Conservation (phyloP, 30 jellyfish, hydroid and myxozoan genomes). For the Chironex yamaguchii region DNA sequence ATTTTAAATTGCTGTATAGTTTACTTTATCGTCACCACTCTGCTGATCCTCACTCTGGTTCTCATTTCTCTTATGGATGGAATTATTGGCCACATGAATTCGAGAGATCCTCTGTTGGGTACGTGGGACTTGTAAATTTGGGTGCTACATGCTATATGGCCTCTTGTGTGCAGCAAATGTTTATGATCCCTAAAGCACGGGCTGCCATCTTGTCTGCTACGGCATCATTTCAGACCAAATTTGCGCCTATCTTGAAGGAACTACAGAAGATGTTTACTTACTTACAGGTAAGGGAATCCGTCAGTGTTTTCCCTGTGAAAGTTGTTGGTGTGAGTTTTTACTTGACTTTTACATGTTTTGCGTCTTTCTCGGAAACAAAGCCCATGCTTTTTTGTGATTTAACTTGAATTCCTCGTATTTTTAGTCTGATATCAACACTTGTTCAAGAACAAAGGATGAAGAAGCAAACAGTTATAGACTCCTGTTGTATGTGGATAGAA, state of each 20-base stretch:
- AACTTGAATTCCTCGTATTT: too few relatives aligned
- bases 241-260: constrained; percentile 78
- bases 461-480: too few relatives aligned
- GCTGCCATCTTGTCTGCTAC: constrained; percentile 71
- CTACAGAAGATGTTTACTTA: constrained; percentile 96
- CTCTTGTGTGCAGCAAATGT: constrained; percentile 95
- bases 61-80: constrained; percentile 95
- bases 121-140: constrained; percentile 95
- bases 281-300: constrained; percentile 56
- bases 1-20: constrained; percentile 75
- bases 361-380: too few relatives aligned
- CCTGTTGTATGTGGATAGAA: background rate
- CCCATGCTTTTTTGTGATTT: too few relatives aligned
- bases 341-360: too few relatives aligned
- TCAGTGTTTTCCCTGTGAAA: too few relatives aligned
- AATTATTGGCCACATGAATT: constrained; percentile 99
- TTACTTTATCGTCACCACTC: constrained; percentile 84
- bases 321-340: too few relatives aligned
- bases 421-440: too few relatives aligned
- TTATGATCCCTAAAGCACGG: constrained; percentile 96
- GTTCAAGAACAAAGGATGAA: too few relatives aligned
- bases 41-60: constrained; percentile 63
- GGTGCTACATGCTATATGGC: constrained; percentile 99
- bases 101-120: constrained; percentile 96
- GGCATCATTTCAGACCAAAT: constrained; percentile 70